Base-by-base conservation (phyloP, 2,888 invertebrate species). In the Cyclophora albipunctata region DNA sequence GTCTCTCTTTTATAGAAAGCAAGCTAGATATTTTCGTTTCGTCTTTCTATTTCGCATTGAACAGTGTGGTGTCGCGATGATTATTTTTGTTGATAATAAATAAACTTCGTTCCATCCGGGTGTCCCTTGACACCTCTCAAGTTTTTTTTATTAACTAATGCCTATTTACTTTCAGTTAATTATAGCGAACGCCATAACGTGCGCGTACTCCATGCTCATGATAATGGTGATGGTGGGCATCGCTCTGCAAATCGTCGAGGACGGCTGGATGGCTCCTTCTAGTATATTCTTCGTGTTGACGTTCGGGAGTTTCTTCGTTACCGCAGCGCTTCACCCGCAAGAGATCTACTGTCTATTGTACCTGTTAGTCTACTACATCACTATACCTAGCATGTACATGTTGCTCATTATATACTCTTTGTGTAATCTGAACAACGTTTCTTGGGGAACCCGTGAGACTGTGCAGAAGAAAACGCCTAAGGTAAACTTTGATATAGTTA, bases 301-400 rank as follows among this genome's bases (percentile, higher is more conserved):
- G 20, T 92, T 93, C 2, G 83, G 85, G 0, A 93, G 94, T 70
- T 91, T 93, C 70, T 88, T 93, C 52, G 69, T 92, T 47, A 91
- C 90, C 46, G 93, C 91, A 0, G 67, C 93, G 0, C 72, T 97
- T 44, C 97, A 97, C 79, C 97, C 97, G 0, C 88, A 87, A 71
- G 96, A 96, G 80, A 89, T 93, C 48, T 76, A 85, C 45, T 96
- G 96, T 58, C 78, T 97, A n/a, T 75, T 93, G 41, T 94, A 93
- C 64, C 91, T 95, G 7, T 72, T 92, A 53, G 91, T 98, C 42
- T 98, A 98, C 77, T 87, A 86, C 52, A 92, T 98, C 45, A 95
- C 97, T 4, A 96, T 98, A 48, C 98, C 98, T 0, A 95, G 96
- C 59, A 98, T 98, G 94, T 98, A 98, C 78, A 93, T 98, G 91